These are phyloP conservation scores for Caradrina clavipalpis DNA, from an alignment of 2,888 invertebrate genomes.

Conservation along the genomic window DNA sequence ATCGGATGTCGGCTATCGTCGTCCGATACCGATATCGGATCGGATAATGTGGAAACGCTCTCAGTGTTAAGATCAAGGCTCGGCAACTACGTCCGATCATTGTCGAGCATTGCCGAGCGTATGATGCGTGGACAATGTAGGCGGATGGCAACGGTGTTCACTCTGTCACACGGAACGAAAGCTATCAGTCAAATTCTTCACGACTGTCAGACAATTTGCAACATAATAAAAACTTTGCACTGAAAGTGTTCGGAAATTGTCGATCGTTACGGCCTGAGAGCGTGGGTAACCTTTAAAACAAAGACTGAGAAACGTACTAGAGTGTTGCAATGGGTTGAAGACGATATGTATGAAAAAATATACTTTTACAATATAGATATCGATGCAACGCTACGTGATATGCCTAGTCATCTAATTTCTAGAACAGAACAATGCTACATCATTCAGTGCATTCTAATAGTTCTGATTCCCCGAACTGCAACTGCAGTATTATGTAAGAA, in stretches of 20 bases:
- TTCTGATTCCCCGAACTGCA: conserved; percentile 31
- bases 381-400: conserved; percentile 1
- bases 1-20: too few relatives aligned
- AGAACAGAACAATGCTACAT: conserved; percentile 54
- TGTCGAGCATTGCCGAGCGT: conserved; percentile 52
- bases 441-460: conserved; percentile 43
- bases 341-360: neutral
- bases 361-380: too few relatives aligned
- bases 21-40: too few relatives aligned
- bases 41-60: too few relatives aligned
- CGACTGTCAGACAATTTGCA: conserved; percentile 85
- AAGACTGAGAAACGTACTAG: neutral
- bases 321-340: neutral
- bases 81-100: conserved; percentile 44
- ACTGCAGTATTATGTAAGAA: conserved; percentile 37
- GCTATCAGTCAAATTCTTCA: conserved; percentile 84
- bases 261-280: conserved; percentile 16
- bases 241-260: conserved; percentile 47
- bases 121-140: conserved; percentile 71
- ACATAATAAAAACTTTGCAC: conserved; percentile 75
- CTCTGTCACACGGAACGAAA: conserved; percentile 82
- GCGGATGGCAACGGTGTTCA: conserved; percentile 68
- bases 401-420: conserved; percentile 29
- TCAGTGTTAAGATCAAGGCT: conserved; percentile 66
- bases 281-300: neutral